Conservation (phyloP, 92 coral and sea anemone species). For the Pocillopora grandis region DNA sequence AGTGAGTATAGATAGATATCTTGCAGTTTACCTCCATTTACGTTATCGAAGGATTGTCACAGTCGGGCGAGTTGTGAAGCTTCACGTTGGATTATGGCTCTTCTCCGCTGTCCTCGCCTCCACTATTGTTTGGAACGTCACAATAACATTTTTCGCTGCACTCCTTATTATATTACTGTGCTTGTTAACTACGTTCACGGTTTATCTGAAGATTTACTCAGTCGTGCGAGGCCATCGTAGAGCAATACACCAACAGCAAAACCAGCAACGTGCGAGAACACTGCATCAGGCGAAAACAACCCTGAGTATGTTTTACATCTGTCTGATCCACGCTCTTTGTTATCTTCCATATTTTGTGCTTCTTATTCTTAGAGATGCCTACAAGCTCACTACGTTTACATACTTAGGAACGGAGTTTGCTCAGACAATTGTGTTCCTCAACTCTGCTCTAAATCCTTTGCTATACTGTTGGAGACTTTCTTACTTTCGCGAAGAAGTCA, state of each 20-base stretch:
- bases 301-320: conserved; percentile 13
- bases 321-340: conserved; percentile 10
- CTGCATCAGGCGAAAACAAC: neutral
- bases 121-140: neutral
- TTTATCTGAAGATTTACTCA: neutral
- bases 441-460: conserved; percentile 18
- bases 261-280: neutral
- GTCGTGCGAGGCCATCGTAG: neutral
- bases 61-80: neutral
- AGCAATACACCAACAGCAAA: neutral
- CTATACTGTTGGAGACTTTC: conserved; percentile 21
- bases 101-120: neutral
- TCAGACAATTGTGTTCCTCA: conserved; percentile 11
- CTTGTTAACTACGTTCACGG: neutral
- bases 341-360: conserved; percentile 25
- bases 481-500: neutral
- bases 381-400: conserved; percentile 4
- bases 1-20: conserved; percentile 13
- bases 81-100: neutral
- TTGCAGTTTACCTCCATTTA: neutral
- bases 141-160: neutral
- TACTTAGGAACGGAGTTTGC: conserved; percentile 15
- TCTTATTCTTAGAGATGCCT: conserved; percentile 30
- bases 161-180: neutral
- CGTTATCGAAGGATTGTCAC: conserved; percentile 11